Conservation (phyloP, 2,113 vertebrate species). For the Myxocyprinus asiaticus region DNA sequence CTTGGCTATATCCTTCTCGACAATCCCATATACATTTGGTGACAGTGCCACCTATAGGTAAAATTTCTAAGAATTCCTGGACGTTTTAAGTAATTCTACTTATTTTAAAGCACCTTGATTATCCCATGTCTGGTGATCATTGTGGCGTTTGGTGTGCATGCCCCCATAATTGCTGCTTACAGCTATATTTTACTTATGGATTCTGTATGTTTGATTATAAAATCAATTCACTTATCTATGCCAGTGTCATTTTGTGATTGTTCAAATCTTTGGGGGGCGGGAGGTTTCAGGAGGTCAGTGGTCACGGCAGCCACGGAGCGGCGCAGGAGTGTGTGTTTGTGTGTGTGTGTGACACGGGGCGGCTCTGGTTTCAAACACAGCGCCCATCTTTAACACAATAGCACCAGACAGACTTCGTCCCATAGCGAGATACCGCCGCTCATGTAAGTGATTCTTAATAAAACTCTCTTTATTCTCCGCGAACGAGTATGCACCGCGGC, state of each 20-base stretch:
- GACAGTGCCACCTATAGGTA: no score
- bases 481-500: neutral
- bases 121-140: no score
- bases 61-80: no score
- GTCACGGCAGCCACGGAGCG: constrained; percentile 68
- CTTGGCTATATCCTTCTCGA: no score
- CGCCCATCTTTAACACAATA: constrained; percentile 47
- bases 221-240: no score
- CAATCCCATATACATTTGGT: no score
- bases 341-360: constrained; percentile 1
- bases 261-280: neutral
- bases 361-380: constrained; percentile 42
- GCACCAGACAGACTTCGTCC: constrained; percentile 52
- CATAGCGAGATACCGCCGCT: constrained; percentile 27
- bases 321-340: constrained; percentile 58
- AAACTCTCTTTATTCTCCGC: neutral
- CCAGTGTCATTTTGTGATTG: neutral
- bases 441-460: constrained; percentile 63
- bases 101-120: no score
- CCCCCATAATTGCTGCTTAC: no score
- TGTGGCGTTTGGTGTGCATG: no score
- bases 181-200: no score
- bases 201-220: neutral
- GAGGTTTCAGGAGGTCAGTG: constrained; percentile 39
- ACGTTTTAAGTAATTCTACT: no score